Evolutionary conservation across 2,113 vertebrate species (phyloP).

Genomic region (Pampusana beccarii): DNA sequence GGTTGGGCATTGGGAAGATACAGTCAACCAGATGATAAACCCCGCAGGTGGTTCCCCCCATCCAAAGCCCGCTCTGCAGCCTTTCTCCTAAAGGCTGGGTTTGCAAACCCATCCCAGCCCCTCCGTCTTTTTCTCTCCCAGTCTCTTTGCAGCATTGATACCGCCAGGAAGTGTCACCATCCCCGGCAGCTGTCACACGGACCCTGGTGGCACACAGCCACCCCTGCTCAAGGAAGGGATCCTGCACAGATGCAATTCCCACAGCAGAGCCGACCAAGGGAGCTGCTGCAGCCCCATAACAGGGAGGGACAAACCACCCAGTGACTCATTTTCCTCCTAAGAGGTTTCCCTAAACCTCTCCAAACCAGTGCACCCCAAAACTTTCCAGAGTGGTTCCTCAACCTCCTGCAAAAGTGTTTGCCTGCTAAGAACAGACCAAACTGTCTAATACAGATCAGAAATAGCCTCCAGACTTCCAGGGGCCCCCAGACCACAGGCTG

Average conservation of each 20-base stretch:
- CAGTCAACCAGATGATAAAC: background rate
- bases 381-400: background rate
- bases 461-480: background rate
- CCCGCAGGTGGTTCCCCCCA: background rate
- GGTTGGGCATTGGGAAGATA: background rate
- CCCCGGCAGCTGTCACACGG: fast-evolving
- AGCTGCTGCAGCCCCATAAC: background rate
- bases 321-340: background rate
- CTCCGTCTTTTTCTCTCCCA: background rate
- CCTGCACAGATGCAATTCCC: background rate
- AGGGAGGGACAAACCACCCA: background rate
- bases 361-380: background rate
- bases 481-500: fast-evolving
- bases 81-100: background rate
- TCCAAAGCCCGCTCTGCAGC: fast-evolving
- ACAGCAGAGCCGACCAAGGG: background rate
- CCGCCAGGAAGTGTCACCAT: background rate
- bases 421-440: fast-evolving
- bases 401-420: fast-evolving
- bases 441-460: background rate
- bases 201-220: fast-evolving
- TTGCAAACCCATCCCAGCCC: background rate
- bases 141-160: fast-evolving
- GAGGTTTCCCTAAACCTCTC: background rate
- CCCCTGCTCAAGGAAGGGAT: background rate